These are phyloP conservation scores for Scaptomyza flava DNA, from an alignment of 2,888 invertebrate species.

Conservation along the genomic window DNA sequence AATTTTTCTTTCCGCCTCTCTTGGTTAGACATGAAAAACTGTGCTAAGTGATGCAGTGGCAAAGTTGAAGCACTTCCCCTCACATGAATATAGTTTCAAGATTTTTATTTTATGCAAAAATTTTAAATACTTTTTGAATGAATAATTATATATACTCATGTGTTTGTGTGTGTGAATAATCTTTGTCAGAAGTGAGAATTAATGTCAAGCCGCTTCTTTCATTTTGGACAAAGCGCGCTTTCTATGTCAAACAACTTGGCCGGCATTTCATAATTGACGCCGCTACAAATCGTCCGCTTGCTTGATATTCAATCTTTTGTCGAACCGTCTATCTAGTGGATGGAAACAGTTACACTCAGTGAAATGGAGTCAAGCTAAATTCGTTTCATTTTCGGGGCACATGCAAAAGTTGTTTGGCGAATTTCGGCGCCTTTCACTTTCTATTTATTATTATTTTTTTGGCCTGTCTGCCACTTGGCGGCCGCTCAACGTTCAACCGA, in stretches of 20 bases:
- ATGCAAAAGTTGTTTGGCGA: conserved; percentile 39
- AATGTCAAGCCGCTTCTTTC: conserved; percentile 58
- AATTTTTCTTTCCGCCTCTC: not conserved
- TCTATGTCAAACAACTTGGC: conserved; percentile 47
- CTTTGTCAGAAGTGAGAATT: conserved; percentile 33
- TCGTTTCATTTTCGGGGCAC: conserved; percentile 25
- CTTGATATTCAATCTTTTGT: conserved; percentile 21
- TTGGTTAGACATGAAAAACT: conserved; percentile 14
- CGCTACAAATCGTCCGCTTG: conserved; percentile 44
- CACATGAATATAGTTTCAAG: conserved; percentile 25
- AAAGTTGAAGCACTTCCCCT: conserved; percentile 40
- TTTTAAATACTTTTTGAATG: conserved; percentile 39
- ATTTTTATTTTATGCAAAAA: conserved; percentile 54
- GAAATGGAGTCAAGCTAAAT: conserved; percentile 14
- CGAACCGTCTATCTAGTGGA: conserved; percentile 15
- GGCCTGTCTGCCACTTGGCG: conserved; percentile 16
- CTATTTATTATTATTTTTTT: conserved; percentile 32
- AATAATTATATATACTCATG: conserved; percentile 7
- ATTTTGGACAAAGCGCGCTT: conserved; percentile 30
- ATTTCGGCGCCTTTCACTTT: conserved; percentile 57
- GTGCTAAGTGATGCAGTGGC: conserved; percentile 46
- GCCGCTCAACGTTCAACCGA: conserved; percentile 15
- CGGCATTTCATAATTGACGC: conserved; percentile 43
- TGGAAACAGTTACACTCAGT: conserved; percentile 10
- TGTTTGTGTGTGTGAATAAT: conserved; percentile 21